phyloP scores from a whole-genome alignment of 2,888 invertebrate genomes.

The Leptopilina drosophilae region DNA sequence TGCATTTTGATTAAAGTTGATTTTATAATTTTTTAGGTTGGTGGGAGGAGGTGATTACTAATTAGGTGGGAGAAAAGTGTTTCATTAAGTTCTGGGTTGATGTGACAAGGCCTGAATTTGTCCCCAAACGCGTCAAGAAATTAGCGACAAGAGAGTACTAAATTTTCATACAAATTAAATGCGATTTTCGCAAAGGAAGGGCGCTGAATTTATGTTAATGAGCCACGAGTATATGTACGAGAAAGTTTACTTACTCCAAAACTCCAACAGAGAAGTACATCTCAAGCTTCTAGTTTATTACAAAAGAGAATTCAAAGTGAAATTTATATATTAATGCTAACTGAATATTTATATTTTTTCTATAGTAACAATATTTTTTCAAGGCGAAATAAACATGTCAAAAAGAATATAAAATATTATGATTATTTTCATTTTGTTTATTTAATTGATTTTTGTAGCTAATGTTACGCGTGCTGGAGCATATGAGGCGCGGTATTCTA shows the following conservation, averaged over 20 bases:
- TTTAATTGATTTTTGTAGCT: too few species aligned
- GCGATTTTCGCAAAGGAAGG: conserved; percentile 35
- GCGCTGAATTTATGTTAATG: conserved; percentile 36
- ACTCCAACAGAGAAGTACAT: conserved; percentile 27
- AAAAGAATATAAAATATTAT: too few species aligned
- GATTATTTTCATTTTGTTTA: too few species aligned
- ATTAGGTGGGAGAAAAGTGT: conserved; percentile 35
- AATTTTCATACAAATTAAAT: conserved; percentile 41
- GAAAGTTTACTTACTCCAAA: conserved; percentile 25
- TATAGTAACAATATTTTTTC: too few species aligned
- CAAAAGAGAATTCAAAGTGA: conserved; percentile 23
- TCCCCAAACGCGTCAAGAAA: conserved; percentile 37
- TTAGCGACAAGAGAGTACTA: conserved; percentile 37
- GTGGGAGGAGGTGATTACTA: conserved; percentile 9
- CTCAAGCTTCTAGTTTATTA: conserved; percentile 16
- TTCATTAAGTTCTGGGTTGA: conserved; percentile 36
- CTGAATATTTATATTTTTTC: background rate
- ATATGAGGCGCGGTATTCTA: too few species aligned
- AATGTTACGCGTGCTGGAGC: too few species aligned
- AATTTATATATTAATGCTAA: background rate
- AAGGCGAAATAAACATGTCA: too few species aligned
- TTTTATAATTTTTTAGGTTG: too few species aligned
- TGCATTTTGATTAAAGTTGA: conserved; percentile 31
- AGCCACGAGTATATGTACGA: conserved; percentile 20
- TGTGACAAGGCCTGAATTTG: conserved; percentile 31